Evolutionary conservation across 2,113 vertebrate species (phyloP).

Genomic region (Solenodon paradoxus): DNA sequence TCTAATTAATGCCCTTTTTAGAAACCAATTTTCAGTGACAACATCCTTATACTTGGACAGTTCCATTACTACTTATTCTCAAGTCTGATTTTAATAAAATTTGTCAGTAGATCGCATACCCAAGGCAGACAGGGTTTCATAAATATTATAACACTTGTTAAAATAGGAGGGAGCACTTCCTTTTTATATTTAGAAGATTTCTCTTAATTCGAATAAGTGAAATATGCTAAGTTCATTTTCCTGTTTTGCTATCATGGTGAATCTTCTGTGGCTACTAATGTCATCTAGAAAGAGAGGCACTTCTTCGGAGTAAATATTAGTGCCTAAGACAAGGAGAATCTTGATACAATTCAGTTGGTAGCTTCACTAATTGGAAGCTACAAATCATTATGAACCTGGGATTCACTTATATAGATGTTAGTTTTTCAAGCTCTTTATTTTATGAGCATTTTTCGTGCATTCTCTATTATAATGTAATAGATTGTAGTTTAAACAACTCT

Average conservation of each 20-base stretch:
- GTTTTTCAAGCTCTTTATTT: slow-evolving; percentile 11
- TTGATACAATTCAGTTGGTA: not conserved
- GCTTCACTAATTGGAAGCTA: not conserved
- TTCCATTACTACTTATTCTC: slow-evolving; percentile 18
- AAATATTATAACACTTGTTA: slow-evolving; percentile 32
- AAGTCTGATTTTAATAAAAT: slow-evolving; percentile 51
- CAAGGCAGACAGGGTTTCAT: not conserved
- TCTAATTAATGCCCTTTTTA: not conserved
- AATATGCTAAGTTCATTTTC: not conserved
- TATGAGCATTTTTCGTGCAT: not conserved
- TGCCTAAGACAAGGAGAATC: not conserved
- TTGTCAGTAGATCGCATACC: not conserved
- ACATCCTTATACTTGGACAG: not conserved
- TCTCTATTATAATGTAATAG: not conserved
- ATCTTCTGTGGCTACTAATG: not conserved
- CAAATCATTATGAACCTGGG: not conserved
- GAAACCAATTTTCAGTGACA: slow-evolving; percentile 26
- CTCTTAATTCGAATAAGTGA: not conserved
- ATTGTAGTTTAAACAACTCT: not conserved
- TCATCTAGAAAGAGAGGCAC: not conserved
- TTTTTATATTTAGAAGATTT: not conserved
- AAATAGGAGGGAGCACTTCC: not conserved
- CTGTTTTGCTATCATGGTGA: not conserved
- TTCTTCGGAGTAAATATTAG: not conserved
- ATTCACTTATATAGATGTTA: not conserved